These are phyloP conservation scores for Phyllotreta cruciferae DNA, from an alignment of 2,888 invertebrate species.

Conservation along the genomic window DNA sequence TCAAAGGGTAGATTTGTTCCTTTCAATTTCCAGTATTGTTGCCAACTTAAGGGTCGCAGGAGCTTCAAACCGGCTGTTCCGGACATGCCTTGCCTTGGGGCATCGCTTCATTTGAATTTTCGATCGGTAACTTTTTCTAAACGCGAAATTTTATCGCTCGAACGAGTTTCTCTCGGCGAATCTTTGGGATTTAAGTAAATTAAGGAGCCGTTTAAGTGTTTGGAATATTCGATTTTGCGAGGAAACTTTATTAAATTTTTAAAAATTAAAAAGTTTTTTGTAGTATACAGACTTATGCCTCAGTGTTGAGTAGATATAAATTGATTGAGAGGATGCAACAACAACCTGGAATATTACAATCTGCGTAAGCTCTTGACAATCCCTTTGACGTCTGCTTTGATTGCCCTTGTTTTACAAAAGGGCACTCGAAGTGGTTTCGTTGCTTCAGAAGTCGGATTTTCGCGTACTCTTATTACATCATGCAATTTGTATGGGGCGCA, in stretches of 20 bases:
- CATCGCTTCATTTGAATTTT: conserved; percentile 46
- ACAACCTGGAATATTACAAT: conserved; percentile 34
- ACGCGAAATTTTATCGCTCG: conserved; percentile 1
- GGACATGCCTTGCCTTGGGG: conserved; percentile 27
- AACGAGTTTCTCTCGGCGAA: not conserved
- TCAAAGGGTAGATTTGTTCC: conserved; percentile 8
- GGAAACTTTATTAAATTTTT: too few relatives aligned
- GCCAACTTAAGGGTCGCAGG: conserved; percentile 38
- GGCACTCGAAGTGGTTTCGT: conserved; percentile 37
- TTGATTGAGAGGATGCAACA: conserved; percentile 21
- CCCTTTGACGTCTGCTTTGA: conserved; percentile 41
- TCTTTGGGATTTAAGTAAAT: too few relatives aligned
- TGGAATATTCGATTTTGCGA: too few relatives aligned
- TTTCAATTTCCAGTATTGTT: conserved; percentile 36
- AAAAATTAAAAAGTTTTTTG: too few relatives aligned
- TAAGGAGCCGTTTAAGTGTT: too few relatives aligned
- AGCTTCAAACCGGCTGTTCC: conserved; percentile 27
- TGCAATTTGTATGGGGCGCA: too few relatives aligned
- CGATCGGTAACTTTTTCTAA: conserved; percentile 41
- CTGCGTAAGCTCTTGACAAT: conserved; percentile 43
- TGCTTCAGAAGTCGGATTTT: conserved; percentile 29
- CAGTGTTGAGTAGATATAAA: conserved; percentile 1
- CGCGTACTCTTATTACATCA: conserved; percentile 34
- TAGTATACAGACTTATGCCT: too few relatives aligned
- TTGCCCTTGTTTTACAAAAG: conserved; percentile 43